These are phyloP conservation scores for Diorhabda carinulata DNA, from an alignment of 1,140 invertebrate species.

Conservation along the genomic window DNA sequence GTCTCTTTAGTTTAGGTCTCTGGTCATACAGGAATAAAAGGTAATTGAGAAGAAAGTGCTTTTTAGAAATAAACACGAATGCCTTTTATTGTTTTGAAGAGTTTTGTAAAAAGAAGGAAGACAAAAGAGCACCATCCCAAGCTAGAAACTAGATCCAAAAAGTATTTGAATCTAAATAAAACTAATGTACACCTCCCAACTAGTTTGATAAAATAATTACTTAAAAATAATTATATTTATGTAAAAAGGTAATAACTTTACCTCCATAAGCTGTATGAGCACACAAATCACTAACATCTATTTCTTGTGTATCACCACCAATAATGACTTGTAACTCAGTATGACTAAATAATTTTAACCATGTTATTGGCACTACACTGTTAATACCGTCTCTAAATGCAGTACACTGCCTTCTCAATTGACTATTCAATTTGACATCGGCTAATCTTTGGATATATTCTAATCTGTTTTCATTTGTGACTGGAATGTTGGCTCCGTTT, in stretches of 20 bases:
- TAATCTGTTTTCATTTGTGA: slow-evolving; percentile 87
- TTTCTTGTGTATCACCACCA: slow-evolving; percentile 87
- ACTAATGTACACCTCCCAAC: neutral
- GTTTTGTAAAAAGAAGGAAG: neutral
- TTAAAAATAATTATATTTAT: too few species aligned
- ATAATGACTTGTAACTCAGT: slow-evolving; percentile 92
- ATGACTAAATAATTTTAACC: slow-evolving; percentile 93
- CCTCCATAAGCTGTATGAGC: slow-evolving; percentile 77
- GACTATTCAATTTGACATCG: slow-evolving; percentile 92
- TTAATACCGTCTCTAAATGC: slow-evolving; percentile 84
- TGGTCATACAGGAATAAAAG: too few species aligned
- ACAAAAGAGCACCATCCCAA: neutral
- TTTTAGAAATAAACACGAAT: too few species aligned
- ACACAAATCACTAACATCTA: slow-evolving; percentile 87
- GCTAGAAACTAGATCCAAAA: too few species aligned
- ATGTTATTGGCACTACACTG: slow-evolving; percentile 84
- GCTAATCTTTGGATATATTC: slow-evolving; percentile 96
- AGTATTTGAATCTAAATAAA: too few species aligned
- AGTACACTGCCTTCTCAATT: slow-evolving; percentile 81
- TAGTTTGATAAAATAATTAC: slow-evolving; percentile 1
- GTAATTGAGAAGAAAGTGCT: too few species aligned
- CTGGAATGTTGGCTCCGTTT: slow-evolving; percentile 81
- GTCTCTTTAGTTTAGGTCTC: too few species aligned
- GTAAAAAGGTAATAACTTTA: slow-evolving; percentile 24
- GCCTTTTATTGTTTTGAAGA: neutral